phyloP scores from a whole-genome alignment of 2,888 invertebrate species.

The Meliscaeva auricollis region DNA sequence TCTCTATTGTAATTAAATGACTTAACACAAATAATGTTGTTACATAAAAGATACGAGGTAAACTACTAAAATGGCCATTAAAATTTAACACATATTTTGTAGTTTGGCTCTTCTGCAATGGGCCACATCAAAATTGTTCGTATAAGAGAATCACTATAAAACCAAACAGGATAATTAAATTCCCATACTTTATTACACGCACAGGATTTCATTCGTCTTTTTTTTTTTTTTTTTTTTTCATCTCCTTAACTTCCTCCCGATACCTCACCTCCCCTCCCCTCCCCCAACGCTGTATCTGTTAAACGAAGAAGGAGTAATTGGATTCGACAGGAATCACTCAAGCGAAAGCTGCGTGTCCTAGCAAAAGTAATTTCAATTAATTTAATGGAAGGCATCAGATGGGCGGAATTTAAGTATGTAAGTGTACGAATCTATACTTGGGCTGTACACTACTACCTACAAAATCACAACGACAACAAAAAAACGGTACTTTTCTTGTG shows the following conservation, averaged over 20 bases:
- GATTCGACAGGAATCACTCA: slow-evolving; percentile 72
- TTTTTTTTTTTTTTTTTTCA: neutral
- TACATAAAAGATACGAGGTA: neutral
- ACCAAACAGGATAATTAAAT: slow-evolving; percentile 67
- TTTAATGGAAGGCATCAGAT: slow-evolving; percentile 72
- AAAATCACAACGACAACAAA: no score
- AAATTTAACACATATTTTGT: neutral
- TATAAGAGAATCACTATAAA: neutral
- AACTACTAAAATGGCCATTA: neutral
- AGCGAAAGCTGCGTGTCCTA: slow-evolving; percentile 69
- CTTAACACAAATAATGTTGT: neutral
- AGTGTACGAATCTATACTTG: neutral
- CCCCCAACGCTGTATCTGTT: neutral
- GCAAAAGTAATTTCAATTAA: slow-evolving; percentile 74
- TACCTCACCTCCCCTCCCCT: neutral
- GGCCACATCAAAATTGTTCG: neutral
- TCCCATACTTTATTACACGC: slow-evolving; percentile 55
- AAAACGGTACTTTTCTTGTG: neutral
- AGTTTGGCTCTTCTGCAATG: neutral
- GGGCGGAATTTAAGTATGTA: slow-evolving; percentile 58
- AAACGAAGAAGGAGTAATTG: slow-evolving; percentile 49
- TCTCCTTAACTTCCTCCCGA: slow-evolving; percentile 1
- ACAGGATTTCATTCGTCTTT: slow-evolving; percentile 14
- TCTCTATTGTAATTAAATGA: neutral
- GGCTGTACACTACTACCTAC: neutral